phyloP scores from a whole-genome alignment of 1,140 invertebrate genomes.

The Acyrthosiphon pisum region DNA sequence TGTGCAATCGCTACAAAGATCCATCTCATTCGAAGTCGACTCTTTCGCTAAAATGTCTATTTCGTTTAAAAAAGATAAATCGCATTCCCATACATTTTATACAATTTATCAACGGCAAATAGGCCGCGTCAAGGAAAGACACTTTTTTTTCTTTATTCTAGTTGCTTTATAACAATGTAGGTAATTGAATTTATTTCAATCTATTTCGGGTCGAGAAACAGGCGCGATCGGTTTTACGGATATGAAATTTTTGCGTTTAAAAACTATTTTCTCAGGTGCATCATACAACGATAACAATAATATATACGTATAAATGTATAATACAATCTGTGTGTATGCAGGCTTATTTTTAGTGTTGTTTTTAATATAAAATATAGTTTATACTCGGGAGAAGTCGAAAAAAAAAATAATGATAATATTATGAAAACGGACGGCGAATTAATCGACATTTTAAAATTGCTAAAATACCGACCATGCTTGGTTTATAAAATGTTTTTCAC shows the following conservation, averaged over 20 bases:
- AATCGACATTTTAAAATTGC: too few species aligned
- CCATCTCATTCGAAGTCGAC: neutral
- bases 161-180: neutral
- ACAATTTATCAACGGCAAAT: constrained; percentile 12
- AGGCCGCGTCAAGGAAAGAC: neutral
- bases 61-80: constrained; percentile 1
- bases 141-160: neutral
- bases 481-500: too few species aligned
- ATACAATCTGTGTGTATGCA: too few species aligned
- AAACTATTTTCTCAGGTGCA: neutral
- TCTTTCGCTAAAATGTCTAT: neutral
- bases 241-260: neutral
- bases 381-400: too few species aligned
- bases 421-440: too few species aligned
- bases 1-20: neutral
- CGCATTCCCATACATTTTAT: neutral
- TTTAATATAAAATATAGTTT: too few species aligned
- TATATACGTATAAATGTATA: too few species aligned
- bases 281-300: too few species aligned
- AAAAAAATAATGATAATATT: too few species aligned
- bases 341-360: too few species aligned
- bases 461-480: too few species aligned
- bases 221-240: neutral
- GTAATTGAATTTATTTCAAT: constrained; percentile 20
- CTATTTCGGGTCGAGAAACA: neutral